Percentiles rank a stretch among this genome's conserved stretches.
These are phyloP conservation scores for Porites lobata DNA, from an alignment of 92 coral and sea anemone species.

Conservation along the genomic window DNA sequence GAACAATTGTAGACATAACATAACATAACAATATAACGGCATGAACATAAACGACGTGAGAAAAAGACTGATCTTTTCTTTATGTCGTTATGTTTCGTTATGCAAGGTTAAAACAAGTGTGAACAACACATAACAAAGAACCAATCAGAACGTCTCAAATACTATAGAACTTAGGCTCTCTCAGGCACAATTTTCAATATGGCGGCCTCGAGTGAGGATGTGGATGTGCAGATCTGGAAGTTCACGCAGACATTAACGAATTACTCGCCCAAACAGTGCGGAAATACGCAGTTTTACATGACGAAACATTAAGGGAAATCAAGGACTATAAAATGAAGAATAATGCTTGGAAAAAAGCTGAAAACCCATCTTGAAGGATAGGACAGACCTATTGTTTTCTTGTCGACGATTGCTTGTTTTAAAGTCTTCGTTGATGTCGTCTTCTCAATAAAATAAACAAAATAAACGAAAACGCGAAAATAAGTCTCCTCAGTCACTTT, in stretches of 20 bases:
- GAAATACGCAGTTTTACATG: conserved; percentile 12
- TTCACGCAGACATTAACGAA: not conserved
- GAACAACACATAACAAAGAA: too few species aligned
- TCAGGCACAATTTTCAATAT: not conserved
- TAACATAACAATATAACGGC: conserved; percentile 26
- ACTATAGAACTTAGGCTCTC: not conserved
- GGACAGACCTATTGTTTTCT: too few species aligned
- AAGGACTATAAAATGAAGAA: conserved; percentile 9
- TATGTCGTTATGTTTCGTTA: conserved; percentile 31
- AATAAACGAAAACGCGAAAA: too few species aligned
- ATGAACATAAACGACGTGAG: not conserved
- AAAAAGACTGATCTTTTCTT: conserved; percentile 39
- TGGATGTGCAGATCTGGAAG: not conserved
- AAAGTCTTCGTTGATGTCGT: too few species aligned
- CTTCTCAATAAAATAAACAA: too few species aligned
- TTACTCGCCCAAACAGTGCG: conserved; percentile 13
- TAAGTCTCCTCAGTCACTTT: too few species aligned
- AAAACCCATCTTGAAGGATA: too few species aligned
- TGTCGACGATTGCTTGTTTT: too few species aligned
- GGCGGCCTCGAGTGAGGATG: conserved; percentile 15
- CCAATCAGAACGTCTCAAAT: too few species aligned
- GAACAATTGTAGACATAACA: conserved; percentile 38
- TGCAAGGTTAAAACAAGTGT: too few species aligned
- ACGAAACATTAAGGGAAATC: conserved; percentile 6
- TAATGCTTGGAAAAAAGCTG: conserved; percentile 23